A percentile compares a stretch with the other conserved stretches of the same genome.
Evolutionary conservation across 2,797 vertebrate genomes (phyloP).

Genomic region (Menidia menidia): DNA sequence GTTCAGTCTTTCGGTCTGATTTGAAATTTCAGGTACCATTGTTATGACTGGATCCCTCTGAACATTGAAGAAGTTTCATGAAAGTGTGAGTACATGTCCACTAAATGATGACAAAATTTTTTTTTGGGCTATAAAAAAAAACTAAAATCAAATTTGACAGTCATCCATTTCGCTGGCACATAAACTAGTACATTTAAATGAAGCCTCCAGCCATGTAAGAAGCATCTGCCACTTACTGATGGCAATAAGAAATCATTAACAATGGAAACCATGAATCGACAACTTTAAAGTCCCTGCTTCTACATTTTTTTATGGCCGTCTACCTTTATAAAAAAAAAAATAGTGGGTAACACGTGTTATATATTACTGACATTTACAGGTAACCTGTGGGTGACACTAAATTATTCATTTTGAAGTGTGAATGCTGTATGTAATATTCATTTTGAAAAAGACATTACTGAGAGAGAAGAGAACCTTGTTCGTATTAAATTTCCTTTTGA

Average conservation of each 20-base stretch:
- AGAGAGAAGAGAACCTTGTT: neutral
- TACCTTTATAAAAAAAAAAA: neutral
- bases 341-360: no score
- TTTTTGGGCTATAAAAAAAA: neutral
- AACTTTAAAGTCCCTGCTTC: neutral
- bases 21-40: neutral
- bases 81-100: neutral
- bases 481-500: no score
- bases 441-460: no score
- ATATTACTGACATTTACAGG: no score
- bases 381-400: no score
- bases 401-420: no score
- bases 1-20: neutral
- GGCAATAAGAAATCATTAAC: neutral
- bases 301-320: no score
- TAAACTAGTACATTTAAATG: neutral
- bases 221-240: neutral
- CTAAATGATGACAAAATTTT: neutral
- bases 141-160: neutral
- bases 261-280: neutral
- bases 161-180: neutral
- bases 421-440: no score
- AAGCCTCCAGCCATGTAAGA: neutral
- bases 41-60: neutral
- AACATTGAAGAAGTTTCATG: neutral